Base-by-base conservation (phyloP, 2,888 invertebrate species). In the Gandaritis pyraliata region DNA sequence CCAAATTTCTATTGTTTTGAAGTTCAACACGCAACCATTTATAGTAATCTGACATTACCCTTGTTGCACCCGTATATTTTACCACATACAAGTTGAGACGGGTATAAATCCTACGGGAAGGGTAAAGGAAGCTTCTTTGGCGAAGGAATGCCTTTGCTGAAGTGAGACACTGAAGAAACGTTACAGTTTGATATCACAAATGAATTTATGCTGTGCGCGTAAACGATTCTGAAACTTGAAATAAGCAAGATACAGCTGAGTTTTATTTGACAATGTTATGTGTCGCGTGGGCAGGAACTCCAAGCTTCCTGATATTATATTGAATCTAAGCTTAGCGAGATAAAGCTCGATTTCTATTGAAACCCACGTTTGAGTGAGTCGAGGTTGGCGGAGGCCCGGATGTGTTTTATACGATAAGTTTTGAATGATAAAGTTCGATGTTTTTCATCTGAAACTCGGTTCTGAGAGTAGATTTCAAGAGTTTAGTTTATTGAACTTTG, bases 1-100 rank as follows among this genome's bases (percentile, higher is more conserved):
- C 76, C 77, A 80, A 78, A 76, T 73, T 73, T 64, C 67, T 69
- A 78, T 78, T 78, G 74, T 80, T 76, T 72, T 66, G 65, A 70
- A 69, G 65, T 71, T 68, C 68, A 67, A 67, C 64, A 45, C 50
- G 13, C 41, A 43, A 30, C 59, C 45, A 2, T 11, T 43, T 16
- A 11, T 43, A 38, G n/a, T 38, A 38, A 38, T 38, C 33, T 33
- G 10, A 8, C 5, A 33, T 33, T 6, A 23, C 33, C 33, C 33
- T 33, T 33, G 10, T 33, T 33, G 10, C 33, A 10, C 10, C 33
- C 33, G 33, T 33, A 8, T 33, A 33, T 8, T 33, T 33, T 33
- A 33, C 33, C 33, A 2, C 33, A 33, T 33, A 8, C 33, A 33
- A 33, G 10, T 8, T 33, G 10, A 33, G 10, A 33, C 33, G 33